Percentiles rank a stretch among this genome's conserved stretches.
Conservation (phyloP, 2,113 vertebrate species). For the Hystrix brachyura region DNA sequence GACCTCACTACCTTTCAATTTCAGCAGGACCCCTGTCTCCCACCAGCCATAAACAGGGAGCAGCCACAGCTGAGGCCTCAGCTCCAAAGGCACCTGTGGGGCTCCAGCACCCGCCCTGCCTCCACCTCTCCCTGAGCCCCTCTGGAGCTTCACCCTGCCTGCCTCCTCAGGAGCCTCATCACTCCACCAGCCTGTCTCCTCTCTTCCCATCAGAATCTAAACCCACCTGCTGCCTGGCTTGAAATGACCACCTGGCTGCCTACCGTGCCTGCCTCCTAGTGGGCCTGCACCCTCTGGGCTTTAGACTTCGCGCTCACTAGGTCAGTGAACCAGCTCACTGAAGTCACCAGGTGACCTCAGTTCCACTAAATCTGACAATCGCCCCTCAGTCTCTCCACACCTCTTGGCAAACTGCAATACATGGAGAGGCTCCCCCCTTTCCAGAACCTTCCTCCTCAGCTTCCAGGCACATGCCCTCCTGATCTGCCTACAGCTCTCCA, state of each 20-base stretch:
- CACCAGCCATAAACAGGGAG: neutral
- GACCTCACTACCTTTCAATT: neutral
- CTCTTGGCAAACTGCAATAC: neutral
- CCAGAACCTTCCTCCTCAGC: neutral
- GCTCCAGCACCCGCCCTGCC: neutral
- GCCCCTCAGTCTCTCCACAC: neutral
- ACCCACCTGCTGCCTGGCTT: neutral
- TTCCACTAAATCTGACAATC: neutral
- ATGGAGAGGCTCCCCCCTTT: neutral
- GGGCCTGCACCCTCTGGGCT: neutral
- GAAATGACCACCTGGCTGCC: neutral
- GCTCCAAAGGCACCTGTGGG: fast-evolving
- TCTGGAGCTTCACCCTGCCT: neutral
- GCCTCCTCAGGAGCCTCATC: neutral
- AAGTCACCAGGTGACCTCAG: neutral
- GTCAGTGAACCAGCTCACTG: neutral
- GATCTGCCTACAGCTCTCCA: neutral
- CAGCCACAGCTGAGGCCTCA: neutral
- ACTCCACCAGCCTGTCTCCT: neutral
- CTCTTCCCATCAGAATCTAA: neutral
- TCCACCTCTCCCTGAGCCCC: neutral
- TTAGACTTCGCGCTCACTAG: neutral
- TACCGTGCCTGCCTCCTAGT: no score
- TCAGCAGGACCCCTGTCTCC: neutral
- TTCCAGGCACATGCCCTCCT: neutral